Evolutionary conservation across 2,113 vertebrate genomes (phyloP).

Genomic region (Ciconia stormi): DNA sequence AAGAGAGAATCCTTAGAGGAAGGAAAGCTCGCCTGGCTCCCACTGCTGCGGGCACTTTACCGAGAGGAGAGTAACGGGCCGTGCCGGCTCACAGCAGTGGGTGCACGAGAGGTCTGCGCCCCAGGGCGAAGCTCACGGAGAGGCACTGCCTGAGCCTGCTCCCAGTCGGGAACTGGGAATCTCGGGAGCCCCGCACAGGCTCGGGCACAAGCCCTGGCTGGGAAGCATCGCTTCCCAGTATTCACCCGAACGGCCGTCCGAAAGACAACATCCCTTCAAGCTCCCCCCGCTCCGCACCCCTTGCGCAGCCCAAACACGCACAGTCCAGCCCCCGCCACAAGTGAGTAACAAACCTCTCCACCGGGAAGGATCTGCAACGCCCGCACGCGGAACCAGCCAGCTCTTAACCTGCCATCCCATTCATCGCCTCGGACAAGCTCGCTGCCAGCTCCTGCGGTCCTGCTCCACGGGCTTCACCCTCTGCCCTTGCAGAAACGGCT

Average conservation of each 20-base stretch:
- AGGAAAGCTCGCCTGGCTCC: neutral
- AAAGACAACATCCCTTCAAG: neutral
- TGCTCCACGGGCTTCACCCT: neutral
- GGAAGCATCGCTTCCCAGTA: neutral
- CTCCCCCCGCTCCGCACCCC: neutral
- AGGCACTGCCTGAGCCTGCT: neutral
- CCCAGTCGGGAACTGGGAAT: neutral
- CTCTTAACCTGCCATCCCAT: neutral
- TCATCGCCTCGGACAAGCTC: neutral
- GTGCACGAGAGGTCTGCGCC: neutral
- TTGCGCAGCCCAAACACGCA: neutral
- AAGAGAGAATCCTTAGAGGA: neutral
- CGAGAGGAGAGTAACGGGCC: rapidly evolving
- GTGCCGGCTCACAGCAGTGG: rapidly evolving
- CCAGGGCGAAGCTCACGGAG: neutral
- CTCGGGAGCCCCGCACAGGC: neutral
- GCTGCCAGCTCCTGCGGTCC: neutral
- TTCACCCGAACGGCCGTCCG: neutral
- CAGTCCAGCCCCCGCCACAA: neutral
- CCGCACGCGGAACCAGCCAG: neutral
- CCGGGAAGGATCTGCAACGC: neutral
- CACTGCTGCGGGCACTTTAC: neutral
- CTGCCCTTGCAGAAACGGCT: neutral
- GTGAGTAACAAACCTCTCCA: neutral
- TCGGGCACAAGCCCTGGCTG: neutral